Evolutionary conservation across 2,113 vertebrate species (phyloP).

Genomic region (Todiramphus saurophagus): DNA sequence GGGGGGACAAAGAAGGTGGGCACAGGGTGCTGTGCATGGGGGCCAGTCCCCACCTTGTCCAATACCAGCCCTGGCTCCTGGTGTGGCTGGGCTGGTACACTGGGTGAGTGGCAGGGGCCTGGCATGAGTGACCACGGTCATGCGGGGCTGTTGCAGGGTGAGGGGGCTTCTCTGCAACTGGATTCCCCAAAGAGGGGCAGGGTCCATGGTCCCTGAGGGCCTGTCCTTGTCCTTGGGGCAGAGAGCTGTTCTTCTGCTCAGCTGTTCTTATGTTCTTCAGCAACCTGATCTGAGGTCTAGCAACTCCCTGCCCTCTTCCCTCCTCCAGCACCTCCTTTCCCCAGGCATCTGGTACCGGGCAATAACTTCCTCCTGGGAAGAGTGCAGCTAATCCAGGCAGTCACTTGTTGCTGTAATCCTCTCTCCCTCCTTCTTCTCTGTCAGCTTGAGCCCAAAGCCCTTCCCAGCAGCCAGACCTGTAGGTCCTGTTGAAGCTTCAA

Average conservation of each 20-base stretch:
- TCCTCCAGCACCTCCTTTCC: neutral
- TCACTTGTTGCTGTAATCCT: neutral
- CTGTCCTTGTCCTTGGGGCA: neutral
- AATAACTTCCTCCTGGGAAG: neutral
- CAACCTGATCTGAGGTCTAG: neutral
- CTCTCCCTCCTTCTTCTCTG: neutral
- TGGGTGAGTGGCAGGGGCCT: fast-evolving
- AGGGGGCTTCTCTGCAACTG: neutral
- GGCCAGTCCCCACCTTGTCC: neutral
- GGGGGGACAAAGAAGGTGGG: neutral
- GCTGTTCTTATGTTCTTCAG: neutral
- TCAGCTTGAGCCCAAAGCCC: neutral
- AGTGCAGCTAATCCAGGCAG: neutral
- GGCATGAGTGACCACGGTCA: fast-evolving
- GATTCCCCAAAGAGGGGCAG: neutral
- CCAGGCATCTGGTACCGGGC: fast-evolving
- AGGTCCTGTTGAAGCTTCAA: neutral
- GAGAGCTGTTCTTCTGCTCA: no score
- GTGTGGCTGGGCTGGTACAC: neutral
- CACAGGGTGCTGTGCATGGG: neutral
- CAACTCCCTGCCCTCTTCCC: neutral
- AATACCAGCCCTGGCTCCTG: neutral
- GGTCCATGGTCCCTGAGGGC: neutral
- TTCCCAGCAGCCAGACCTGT: neutral
- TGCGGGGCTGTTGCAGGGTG: neutral